phyloP scores from a whole-genome alignment of 2,113 vertebrate genomes.

The Scolopax mira region DNA sequence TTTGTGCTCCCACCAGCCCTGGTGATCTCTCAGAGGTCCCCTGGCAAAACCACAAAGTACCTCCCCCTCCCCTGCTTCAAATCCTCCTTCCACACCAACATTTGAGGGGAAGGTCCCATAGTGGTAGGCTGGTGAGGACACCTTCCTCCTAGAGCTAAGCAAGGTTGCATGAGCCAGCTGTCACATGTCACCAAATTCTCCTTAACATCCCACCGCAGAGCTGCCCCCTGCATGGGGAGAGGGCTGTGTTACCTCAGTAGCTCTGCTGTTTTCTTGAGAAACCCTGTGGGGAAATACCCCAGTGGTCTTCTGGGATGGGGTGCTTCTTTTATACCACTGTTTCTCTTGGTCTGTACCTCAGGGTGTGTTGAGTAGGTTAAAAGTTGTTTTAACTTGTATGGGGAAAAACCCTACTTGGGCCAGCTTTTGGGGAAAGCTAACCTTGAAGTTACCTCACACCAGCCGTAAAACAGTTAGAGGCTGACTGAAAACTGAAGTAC shows the following conservation, averaged over 20 bases:
- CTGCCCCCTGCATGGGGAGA: neutral
- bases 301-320: neutral
- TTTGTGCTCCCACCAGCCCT: neutral
- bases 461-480: constrained; percentile 25
- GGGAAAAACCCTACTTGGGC: neutral
- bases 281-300: neutral
- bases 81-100: neutral
- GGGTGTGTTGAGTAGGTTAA: neutral
- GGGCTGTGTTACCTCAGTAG: neutral
- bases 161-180: neutral
- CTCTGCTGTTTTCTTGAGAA: neutral
- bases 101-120: neutral
- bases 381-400: neutral
- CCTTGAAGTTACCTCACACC: neutral
- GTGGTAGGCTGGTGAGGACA: neutral
- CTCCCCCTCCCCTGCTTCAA: neutral
- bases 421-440: constrained; percentile 21
- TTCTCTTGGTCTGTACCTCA: neutral
- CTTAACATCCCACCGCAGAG: neutral
- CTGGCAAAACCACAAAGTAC: neutral
- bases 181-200: neutral
- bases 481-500: constrained; percentile 34
- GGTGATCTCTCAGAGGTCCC: neutral
- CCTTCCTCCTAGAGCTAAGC: neutral
- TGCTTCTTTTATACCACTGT: neutral